A percentile compares a stretch with the other conserved stretches of the same genome.
These are phyloP conservation scores for Physeter macrocephalus DNA, from an alignment of 2,113 vertebrate genomes.

Conservation along the genomic window DNA sequence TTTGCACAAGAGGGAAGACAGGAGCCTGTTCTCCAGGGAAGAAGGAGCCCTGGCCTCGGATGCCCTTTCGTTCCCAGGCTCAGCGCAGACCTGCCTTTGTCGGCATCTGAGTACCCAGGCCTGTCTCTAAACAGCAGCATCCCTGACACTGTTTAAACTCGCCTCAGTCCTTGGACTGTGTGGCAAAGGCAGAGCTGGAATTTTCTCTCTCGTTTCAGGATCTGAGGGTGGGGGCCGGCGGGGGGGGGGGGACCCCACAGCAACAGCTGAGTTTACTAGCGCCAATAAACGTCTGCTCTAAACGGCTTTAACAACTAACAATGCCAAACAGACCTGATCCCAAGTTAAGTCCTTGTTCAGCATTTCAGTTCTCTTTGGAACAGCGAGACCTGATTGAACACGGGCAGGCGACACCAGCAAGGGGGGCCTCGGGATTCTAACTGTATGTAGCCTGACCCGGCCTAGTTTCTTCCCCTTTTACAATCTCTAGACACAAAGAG, in stretches of 20 bases:
- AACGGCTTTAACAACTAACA: not conserved
- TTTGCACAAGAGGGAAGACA: not conserved
- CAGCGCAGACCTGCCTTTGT: not conserved
- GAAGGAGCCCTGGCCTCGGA: too few species aligned
- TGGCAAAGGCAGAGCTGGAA: not conserved
- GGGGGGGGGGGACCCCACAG: not conserved
- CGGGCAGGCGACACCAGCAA: not conserved
- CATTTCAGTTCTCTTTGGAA: not conserved
- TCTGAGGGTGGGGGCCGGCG: not conserved
- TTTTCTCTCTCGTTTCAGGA: not conserved
- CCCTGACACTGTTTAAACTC: accelerated
- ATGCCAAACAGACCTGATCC: not conserved
- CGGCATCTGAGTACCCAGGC: accelerated
- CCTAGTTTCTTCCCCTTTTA: not conserved
- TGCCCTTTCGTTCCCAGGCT: not conserved
- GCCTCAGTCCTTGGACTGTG: not conserved
- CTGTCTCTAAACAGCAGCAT: not conserved
- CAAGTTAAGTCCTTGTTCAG: not conserved
- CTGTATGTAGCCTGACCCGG: not conserved
- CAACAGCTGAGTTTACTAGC: not conserved
- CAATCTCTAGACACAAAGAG: not conserved
- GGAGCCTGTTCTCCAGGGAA: not conserved
- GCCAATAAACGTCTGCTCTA: not conserved
- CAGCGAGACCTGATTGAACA: not conserved
- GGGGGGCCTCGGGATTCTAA: not conserved